phyloP scores from a whole-genome alignment of 2,113 vertebrate species.

The Nesogale talazaci region DNA sequence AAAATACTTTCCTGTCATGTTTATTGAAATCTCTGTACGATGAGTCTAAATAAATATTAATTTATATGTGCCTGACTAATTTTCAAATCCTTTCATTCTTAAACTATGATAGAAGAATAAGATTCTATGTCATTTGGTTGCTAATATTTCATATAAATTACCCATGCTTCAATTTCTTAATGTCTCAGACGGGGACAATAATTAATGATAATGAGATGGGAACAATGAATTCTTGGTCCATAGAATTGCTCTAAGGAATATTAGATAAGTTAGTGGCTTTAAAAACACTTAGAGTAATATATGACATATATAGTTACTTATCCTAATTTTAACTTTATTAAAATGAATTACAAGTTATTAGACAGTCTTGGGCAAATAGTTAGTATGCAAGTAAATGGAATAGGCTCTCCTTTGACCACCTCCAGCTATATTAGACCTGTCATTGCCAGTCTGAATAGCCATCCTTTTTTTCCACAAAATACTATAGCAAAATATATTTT shows the following conservation, averaged over 20 bases:
- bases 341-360: not conserved
- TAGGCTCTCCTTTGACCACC: not conserved
- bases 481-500: not conserved
- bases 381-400: not conserved
- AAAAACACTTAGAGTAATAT: constrained; percentile 6
- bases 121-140: not conserved
- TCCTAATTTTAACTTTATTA: constrained; percentile 1
- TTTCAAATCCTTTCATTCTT: not conserved
- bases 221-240: too few relatives aligned
- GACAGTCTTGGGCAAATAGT: not conserved
- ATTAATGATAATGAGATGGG: not conserved
- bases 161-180: not conserved
- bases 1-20: not conserved
- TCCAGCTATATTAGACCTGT: not conserved
- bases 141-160: not conserved
- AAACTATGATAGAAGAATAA: not conserved
- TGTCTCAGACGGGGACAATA: not conserved
- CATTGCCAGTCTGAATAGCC: not conserved
- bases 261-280: not conserved
- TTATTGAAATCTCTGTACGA: not conserved
- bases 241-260: not conserved
- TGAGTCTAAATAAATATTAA: not conserved
- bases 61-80: not conserved
- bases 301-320: not conserved
- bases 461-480: not conserved